These are phyloP conservation scores for Sigmodon hispidus DNA, from an alignment of 2,113 vertebrate species.

Conservation along the genomic window DNA sequence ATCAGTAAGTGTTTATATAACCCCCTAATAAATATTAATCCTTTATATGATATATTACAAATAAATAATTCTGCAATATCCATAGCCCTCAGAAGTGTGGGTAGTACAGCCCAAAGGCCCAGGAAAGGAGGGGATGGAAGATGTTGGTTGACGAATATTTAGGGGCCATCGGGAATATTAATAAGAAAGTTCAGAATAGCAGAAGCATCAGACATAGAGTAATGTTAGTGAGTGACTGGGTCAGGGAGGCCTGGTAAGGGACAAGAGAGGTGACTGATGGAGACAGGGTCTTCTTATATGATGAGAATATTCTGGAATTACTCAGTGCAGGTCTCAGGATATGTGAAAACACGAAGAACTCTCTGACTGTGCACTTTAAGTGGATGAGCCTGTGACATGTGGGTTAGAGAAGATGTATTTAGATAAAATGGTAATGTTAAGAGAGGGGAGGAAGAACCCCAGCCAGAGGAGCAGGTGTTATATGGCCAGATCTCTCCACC, in stretches of 20 bases:
- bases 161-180: background rate
- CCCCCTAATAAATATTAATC: too few species aligned
- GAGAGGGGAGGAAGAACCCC: accelerated
- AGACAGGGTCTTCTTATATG: background rate
- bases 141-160: background rate
- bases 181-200: background rate
- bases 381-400: background rate
- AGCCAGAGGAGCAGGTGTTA: accelerated
- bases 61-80: too few species aligned
- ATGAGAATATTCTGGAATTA: background rate
- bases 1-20: too few species aligned
- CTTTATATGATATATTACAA: too few species aligned
- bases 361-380: background rate
- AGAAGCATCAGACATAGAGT: background rate
- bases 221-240: background rate
- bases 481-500: too few species aligned
- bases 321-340: background rate
- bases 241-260: accelerated
- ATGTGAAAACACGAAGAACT: too few species aligned
- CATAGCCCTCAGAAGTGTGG: too few species aligned
- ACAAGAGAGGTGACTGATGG: background rate
- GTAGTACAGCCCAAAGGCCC: background rate
- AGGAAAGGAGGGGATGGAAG: too few species aligned
- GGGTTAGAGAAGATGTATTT: background rate
- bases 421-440: background rate